A percentile compares a stretch with the other conserved stretches of the same genome.
Evolutionary conservation across 2,113 vertebrate species (phyloP).

Genomic region (Stictonetta naevosa): DNA sequence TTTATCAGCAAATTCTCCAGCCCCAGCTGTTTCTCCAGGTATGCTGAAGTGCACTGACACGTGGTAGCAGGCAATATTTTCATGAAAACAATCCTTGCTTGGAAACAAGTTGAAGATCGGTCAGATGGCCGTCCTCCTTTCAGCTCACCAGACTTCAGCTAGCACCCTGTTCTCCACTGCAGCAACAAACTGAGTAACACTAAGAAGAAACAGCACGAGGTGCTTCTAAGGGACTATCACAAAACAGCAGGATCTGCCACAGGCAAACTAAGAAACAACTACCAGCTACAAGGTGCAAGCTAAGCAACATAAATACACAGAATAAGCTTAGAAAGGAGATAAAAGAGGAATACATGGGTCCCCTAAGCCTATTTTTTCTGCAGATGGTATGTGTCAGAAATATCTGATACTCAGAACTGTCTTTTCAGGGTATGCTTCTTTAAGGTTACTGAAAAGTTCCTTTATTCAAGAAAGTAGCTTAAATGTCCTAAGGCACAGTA

Average conservation of each 20-base stretch:
- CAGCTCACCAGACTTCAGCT: neutral
- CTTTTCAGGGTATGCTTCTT: slow-evolving; percentile 67
- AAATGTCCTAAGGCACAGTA: slow-evolving; percentile 75
- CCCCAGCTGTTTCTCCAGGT: neutral
- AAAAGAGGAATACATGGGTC: slow-evolving; percentile 8
- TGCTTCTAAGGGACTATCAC: neutral
- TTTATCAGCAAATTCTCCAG: neutral
- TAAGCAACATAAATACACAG: neutral
- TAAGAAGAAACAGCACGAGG: neutral
- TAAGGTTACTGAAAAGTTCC: slow-evolving; percentile 74
- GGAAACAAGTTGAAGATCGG: neutral
- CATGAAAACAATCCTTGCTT: neutral
- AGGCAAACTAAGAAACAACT: neutral
- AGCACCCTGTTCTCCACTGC: neutral
- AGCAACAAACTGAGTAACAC: neutral
- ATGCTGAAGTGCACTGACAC: neutral
- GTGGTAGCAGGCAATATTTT: neutral
- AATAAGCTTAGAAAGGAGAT: neutral
- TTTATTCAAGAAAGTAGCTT: slow-evolving; percentile 74
- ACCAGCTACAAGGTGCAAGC: neutral
- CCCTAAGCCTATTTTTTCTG: slow-evolving; percentile 37
- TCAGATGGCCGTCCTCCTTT: neutral
- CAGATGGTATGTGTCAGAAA: slow-evolving; percentile 59
- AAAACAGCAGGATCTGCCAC: neutral
- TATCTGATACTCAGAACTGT: slow-evolving; percentile 64